phyloP scores from a whole-genome alignment of 2,888 invertebrate species.

The Polymixis flavicincta region DNA sequence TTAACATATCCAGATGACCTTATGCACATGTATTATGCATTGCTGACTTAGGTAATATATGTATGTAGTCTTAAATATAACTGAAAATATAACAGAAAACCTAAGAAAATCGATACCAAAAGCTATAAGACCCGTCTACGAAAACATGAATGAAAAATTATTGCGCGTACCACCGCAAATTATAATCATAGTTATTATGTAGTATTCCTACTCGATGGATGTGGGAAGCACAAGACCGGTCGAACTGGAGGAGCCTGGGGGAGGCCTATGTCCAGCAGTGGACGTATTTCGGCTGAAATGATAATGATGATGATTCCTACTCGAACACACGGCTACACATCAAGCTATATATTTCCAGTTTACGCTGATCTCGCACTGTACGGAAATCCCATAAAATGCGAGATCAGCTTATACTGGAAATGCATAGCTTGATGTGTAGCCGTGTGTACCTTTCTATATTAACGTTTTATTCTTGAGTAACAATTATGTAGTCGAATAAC shows the following conservation, averaged over 20 bases:
- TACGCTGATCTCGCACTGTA: no score
- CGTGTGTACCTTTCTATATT: neutral
- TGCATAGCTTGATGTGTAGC: no score
- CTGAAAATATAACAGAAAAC: constrained; percentile 11
- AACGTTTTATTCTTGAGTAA: neutral
- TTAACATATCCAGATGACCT: constrained; percentile 42
- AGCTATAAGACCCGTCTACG: neutral
- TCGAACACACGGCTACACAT: no score
- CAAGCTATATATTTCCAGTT: no score
- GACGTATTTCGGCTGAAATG: no score
- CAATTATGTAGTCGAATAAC: no score
- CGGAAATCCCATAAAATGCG: no score
- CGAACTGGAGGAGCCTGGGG: no score
- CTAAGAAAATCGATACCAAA: neutral
- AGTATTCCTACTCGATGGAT: neutral
- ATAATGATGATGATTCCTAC: no score
- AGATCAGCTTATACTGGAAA: no score
- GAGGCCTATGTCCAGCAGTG: no score
- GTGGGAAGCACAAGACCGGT: no score
- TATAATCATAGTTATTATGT: neutral
- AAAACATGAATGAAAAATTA: neutral
- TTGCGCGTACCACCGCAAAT: neutral
- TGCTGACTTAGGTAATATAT: constrained; percentile 14
- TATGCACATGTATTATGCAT: constrained; percentile 42
- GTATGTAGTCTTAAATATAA: constrained; percentile 14